Evolutionary conservation across 2,113 vertebrate genomes (phyloP).

Genomic region (Cervus canadensis): DNA sequence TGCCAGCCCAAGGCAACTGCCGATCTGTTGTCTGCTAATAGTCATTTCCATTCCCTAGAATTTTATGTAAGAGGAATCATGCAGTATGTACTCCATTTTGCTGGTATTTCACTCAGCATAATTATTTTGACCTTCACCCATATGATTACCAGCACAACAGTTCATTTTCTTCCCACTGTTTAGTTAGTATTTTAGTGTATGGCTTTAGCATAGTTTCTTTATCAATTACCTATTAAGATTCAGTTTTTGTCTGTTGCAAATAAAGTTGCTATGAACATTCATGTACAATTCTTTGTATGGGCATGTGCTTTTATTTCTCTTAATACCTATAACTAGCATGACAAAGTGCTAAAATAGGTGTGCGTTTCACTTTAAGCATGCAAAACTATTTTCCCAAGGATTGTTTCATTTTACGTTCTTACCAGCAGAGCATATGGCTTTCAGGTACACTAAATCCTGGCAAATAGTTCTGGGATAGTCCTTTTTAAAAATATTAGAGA

Average conservation of each 20-base stretch:
- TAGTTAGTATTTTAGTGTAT: background rate
- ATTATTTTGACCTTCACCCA: background rate
- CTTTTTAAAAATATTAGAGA: background rate
- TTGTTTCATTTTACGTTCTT: background rate
- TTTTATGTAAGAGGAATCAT: background rate
- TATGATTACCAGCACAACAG: background rate
- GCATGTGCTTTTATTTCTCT: background rate
- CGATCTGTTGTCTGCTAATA: background rate
- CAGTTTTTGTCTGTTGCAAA: background rate
- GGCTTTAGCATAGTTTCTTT: background rate
- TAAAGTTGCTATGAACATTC: background rate
- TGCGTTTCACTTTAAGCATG: background rate
- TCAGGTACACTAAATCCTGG: background rate
- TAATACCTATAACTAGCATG: background rate
- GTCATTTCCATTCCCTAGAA: background rate
- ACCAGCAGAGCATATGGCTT: background rate
- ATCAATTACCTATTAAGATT: background rate
- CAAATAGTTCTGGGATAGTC: background rate
- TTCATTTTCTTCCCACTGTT: background rate
- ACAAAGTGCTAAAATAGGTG: background rate
- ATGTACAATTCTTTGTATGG: background rate
- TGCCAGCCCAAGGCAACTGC: background rate
- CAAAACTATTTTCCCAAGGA: background rate
- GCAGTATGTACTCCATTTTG: background rate
- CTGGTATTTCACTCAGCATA: background rate